Evolutionary conservation across 2,888 invertebrate genomes (phyloP), one percentile per base, ranked within the genome.

Genomic region (Gymnosoma rotundatum): DNA sequence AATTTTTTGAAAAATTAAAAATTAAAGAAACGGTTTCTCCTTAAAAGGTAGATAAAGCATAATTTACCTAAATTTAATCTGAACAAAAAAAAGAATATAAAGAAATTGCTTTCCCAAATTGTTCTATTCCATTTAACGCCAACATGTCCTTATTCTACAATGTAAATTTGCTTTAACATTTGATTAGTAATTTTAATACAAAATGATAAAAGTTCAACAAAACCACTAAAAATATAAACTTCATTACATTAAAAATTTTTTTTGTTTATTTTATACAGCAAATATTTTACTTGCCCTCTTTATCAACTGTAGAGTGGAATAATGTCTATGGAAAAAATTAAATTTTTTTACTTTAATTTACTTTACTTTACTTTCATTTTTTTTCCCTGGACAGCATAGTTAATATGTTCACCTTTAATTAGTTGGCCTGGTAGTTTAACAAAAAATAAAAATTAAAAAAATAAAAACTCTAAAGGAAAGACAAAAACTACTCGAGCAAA

Each of bases 351-450:
- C n/a, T n/a, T n/a, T n/a, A n/a, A n/a, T n/a, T n/a, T n/a, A n/a
- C n/a, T n/a, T n/a, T n/a, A n/a, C 36, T 48, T 66, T 5, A 45
- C 16, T 25, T 25, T 48, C 18, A 1, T 45, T 52, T 52, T 32
- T 69, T 12, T 63, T n/a, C 32, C 16, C 7, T 14, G 36, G 25
- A 48, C 21, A 56, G 21, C 48, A 70, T n/a, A 56, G 78, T 56
- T 63, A 70, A 70, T 48, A 70, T 70, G 61, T 45, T 50, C 70
- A 78, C 69, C 78, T 70, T 78, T 78, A 78, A 78, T 78, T 78
- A 70, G 63, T 70, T 70, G 63, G 14, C 60, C 36, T 56, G 20
- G 14, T 56, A 38, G 36, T n/a, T 32, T 32, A 32, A 32, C 32
- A 32, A 32, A 32, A 32, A 32, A 32, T 5, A 32, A 32, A 32